These are phyloP conservation scores for Kryptopterus vitreolus DNA, from an alignment of 2,797 vertebrate species.

Conservation along the genomic window DNA sequence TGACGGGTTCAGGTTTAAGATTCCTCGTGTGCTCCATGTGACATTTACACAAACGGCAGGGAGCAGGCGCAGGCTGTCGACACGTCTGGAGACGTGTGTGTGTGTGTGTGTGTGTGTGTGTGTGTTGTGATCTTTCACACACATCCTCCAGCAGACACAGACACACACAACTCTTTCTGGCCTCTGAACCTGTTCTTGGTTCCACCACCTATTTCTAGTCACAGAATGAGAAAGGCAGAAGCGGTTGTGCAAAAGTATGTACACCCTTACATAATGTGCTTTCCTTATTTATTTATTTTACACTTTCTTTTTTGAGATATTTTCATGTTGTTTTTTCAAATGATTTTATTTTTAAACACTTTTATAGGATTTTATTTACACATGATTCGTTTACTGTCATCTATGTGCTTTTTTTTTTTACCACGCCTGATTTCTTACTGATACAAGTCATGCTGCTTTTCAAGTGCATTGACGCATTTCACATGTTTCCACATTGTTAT, in stretches of 20 bases:
- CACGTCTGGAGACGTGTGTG: conserved; percentile 33
- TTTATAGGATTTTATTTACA: background rate
- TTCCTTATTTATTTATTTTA: too few relatives aligned
- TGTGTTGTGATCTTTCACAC: background rate
- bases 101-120: conserved; percentile 24
- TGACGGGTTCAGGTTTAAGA: conserved; percentile 68
- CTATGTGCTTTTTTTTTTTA: too few relatives aligned
- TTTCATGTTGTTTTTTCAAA: background rate
- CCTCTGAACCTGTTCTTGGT: conserved; percentile 12
- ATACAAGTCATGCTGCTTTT: background rate
- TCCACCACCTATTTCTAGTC: background rate
- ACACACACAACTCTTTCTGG: conserved; percentile 21
- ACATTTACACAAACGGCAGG: conserved; percentile 69
- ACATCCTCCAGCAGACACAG: background rate
- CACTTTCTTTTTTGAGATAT: too few relatives aligned
- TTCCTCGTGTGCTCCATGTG: conserved; percentile 66
- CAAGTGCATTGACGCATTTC: background rate
- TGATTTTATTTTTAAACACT: background rate
- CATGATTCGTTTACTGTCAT: background rate
- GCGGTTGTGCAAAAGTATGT: background rate
- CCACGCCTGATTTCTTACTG: too few relatives aligned
- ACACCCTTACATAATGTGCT: too few relatives aligned
- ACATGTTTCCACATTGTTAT: too few relatives aligned
- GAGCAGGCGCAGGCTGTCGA: conserved; percentile 55
- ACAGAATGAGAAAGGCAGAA: background rate